Evolutionary conservation across 1,140 invertebrate species (phyloP).

Genomic region (Apis mellifera): DNA sequence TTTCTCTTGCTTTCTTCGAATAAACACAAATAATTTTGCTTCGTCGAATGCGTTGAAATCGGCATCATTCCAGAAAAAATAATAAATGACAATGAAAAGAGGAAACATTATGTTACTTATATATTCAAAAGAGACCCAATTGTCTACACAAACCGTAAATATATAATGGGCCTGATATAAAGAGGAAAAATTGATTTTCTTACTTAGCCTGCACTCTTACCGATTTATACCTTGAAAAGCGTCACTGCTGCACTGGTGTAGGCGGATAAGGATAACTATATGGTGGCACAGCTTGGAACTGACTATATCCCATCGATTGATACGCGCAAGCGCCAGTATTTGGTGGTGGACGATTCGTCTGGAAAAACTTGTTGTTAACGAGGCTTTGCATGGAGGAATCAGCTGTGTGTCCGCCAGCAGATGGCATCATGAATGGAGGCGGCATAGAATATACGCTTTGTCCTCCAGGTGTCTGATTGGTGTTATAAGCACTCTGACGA

Average conservation of each 20-base stretch:
- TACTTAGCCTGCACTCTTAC: conserved; percentile 67
- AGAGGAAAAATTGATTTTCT: conserved; percentile 52
- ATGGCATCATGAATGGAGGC: conserved; percentile 82
- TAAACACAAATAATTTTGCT: neutral
- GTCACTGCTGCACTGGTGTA: conserved; percentile 80
- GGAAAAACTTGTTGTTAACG: conserved; percentile 85
- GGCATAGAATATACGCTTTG: conserved; percentile 82
- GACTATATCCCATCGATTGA: conserved; percentile 82
- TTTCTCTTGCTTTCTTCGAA: neutral
- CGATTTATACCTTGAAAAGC: conserved; percentile 59
- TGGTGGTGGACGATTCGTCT: conserved; percentile 81
- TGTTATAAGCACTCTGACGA: conserved; percentile 67
- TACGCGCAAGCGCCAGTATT: conserved; percentile 83
- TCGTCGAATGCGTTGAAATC: neutral
- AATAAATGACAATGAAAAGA: conserved; percentile 58
- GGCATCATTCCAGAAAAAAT: conserved; percentile 57
- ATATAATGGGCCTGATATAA: conserved; percentile 40
- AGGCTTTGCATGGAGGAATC: conserved; percentile 83
- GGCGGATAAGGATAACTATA: conserved; percentile 82
- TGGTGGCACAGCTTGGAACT: conserved; percentile 80
- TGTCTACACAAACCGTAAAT: conserved; percentile 52
- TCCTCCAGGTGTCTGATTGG: conserved; percentile 55
- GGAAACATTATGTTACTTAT: conserved; percentile 56
- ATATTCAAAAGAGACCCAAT: conserved; percentile 52
- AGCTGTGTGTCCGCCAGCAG: conserved; percentile 69